These are phyloP conservation scores for Orchesellides sinensis DNA, from an alignment of 2,888 invertebrate species.

Conservation along the genomic window DNA sequence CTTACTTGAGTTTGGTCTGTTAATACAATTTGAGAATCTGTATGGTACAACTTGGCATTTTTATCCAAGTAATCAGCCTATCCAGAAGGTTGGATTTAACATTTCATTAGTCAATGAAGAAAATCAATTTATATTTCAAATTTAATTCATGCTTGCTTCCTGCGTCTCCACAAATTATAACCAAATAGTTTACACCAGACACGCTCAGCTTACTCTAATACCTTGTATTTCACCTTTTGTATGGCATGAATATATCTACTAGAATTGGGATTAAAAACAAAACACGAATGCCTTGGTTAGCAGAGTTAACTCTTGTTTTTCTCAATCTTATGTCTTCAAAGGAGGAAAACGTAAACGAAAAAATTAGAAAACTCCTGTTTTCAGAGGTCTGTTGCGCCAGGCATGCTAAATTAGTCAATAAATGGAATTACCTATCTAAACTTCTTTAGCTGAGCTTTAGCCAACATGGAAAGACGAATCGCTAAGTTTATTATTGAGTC, in stretches of 20 bases:
- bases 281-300: slow-evolving; percentile 19
- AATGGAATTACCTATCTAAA: slow-evolving; percentile 49
- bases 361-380: slow-evolving; percentile 18
- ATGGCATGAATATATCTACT: not conserved
- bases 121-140: slow-evolving; percentile 13
- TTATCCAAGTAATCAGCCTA: no score
- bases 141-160: not conserved
- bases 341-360: not conserved
- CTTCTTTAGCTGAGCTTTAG: not conserved
- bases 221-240: not conserved
- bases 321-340: slow-evolving; percentile 26
- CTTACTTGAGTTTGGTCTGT: slow-evolving; percentile 7
- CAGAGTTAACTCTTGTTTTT: slow-evolving; percentile 33
- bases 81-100: not conserved
- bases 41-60: not conserved
- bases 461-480: slow-evolving; percentile 12
- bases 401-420: slow-evolving; percentile 51
- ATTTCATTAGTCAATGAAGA: not conserved
- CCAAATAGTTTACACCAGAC: not conserved
- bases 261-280: not conserved
- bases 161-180: not conserved
- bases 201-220: not conserved
- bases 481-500: slow-evolving; percentile 34
- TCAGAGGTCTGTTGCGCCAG: slow-evolving; percentile 3
- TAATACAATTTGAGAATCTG: no score